A percentile compares a stretch with the other conserved stretches of the same genome.
Evolutionary conservation across 2,113 vertebrate species (phyloP).

Genomic region (Cyprinodon tularosa): DNA sequence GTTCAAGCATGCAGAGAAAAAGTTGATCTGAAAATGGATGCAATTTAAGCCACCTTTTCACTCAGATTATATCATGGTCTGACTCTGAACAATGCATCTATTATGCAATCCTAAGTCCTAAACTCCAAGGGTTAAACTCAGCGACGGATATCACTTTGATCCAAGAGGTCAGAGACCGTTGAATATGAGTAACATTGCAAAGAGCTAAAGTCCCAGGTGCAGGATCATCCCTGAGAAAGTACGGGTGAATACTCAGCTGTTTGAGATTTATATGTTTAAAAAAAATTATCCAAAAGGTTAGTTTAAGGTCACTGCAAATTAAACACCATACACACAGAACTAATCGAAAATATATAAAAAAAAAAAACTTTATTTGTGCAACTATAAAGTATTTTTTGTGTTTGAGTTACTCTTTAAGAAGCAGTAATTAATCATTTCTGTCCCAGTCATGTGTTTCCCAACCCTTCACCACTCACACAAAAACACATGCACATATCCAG

Average conservation of each 20-base stretch:
- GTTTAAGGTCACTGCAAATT: not conserved
- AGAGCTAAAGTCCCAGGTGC: constrained; percentile 34
- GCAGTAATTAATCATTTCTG: constrained; percentile 52
- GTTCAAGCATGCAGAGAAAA: not conserved
- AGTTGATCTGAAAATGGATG: constrained; percentile 18
- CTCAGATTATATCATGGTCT: constrained; percentile 12
- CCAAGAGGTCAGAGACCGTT: constrained; percentile 26
- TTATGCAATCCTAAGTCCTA: constrained; percentile 23
- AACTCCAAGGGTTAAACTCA: not conserved
- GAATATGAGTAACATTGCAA: constrained; percentile 44
- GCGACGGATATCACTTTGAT: constrained; percentile 18
- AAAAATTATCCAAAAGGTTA: not conserved
- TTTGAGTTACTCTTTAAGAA: constrained; percentile 25
- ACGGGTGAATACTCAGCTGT: constrained; percentile 31
- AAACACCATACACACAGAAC: not conserved
- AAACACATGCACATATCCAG: constrained; percentile 39
- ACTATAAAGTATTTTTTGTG: constrained; percentile 12
- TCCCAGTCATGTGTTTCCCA: constrained; percentile 42
- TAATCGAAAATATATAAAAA: constrained; percentile 8
- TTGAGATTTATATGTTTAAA: constrained; percentile 21
- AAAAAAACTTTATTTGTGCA: constrained; percentile 12
- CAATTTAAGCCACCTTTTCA: constrained; percentile 35
- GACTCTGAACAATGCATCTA: constrained; percentile 5
- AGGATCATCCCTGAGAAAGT: constrained; percentile 52
- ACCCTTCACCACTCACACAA: constrained; percentile 35